Evolutionary conservation across 2,888 invertebrate species (phyloP).

Genomic region (Microdon myrmicae): DNA sequence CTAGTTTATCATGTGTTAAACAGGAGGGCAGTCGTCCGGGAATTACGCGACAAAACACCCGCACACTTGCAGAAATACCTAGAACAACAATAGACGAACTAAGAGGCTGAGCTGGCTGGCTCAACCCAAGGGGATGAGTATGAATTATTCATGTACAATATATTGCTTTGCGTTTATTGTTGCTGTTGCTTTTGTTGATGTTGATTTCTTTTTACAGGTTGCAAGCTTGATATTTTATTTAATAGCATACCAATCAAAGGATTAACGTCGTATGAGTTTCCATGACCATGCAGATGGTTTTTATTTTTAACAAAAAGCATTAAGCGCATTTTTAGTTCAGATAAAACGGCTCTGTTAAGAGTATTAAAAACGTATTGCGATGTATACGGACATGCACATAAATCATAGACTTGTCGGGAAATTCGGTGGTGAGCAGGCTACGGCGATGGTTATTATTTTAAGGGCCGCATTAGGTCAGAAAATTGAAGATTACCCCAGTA

Average conservation of each 20-base stretch:
- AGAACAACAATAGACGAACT: constrained; percentile 24
- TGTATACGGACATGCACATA: constrained; percentile 11
- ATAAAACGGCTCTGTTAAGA: background rate
- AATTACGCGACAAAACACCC: constrained; percentile 1
- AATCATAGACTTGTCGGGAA: constrained; percentile 28
- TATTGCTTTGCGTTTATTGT: constrained; percentile 10
- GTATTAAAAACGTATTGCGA: constrained; percentile 26
- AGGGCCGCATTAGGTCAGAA: no score
- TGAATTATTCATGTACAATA: constrained; percentile 18
- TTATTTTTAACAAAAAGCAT: background rate
- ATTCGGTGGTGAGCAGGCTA: no score
- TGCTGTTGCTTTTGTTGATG: constrained; percentile 1
- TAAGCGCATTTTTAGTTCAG: background rate
- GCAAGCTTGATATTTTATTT: constrained; percentile 26
- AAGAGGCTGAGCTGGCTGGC: no score
- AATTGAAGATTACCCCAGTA: no score
- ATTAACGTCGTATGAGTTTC: constrained; percentile 27
- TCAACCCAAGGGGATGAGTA: constrained; percentile 1
- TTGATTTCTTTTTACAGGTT: constrained; percentile 2
- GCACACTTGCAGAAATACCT: background rate
- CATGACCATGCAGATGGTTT: constrained; percentile 17
- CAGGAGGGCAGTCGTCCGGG: constrained; percentile 1
- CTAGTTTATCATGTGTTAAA: background rate
- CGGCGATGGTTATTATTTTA: no score
- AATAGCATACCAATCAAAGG: constrained; percentile 35